Evolutionary conservation across 1,140 invertebrate species (phyloP), one percentile per base, ranked within the genome.

Genomic region (Panagrolaimus sp.): DNA sequence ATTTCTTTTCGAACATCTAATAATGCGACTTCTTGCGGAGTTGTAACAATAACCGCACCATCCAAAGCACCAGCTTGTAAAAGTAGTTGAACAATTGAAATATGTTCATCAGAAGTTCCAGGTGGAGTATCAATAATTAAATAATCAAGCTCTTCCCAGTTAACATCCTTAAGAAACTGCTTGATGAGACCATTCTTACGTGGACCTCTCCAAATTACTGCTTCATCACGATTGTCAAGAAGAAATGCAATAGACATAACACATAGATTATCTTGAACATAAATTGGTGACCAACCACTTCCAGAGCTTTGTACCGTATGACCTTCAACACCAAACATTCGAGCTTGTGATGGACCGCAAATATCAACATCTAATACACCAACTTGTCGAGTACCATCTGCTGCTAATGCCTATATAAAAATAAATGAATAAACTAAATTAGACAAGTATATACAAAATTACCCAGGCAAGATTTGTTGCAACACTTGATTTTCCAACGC

Each of bases 101-200:
- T 87, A 85, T 96, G 93, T 84, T 96, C 93, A 84, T 96, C 93
- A 0, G 92, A 94, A n/a, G 92, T 96, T 77, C 93, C 93, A 45
- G 92, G 92, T 9, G 92, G 92, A 9, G 92, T 95, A 81, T 96
- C 92, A 62, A 95, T 87, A n/a, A 96, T 85, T 31, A 95, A 84
- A 81, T 91, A 92, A 84, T 96, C 92, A 48, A 94, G 84, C 20
- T 85, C 82, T 11, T 91, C 91, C 93, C 93, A 97, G 84, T 93
- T 91, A 8, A 96, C 93, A 85, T 96, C 92, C 64, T 89, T 89
- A 4, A 97, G 84, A 84, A 97, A 96, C 83, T 96, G 92, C 77
- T 90, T 90, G 68, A 96, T 94, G 88, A 96, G 90, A 67, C 90
- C 90, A 84, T 93, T 94, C 84, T 96, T 96, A 76, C 94, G 93